Evolutionary conservation across 2,888 invertebrate species (phyloP), one percentile per base, ranked within the genome.

Genomic region (Acleris sparsana): DNA sequence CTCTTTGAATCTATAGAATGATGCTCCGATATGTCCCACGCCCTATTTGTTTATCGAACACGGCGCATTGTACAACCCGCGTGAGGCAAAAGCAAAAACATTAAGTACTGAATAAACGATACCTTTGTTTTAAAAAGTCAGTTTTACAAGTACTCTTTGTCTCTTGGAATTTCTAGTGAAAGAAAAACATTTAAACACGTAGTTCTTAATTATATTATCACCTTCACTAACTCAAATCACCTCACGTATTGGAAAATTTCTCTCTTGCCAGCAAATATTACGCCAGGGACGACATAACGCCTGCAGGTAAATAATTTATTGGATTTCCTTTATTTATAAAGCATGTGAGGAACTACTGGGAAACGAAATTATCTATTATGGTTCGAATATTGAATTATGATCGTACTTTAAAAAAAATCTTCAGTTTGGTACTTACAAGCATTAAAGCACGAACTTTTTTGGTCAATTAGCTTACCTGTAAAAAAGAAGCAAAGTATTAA

Each of bases 1-100:
- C 73, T 78, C 79, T 84, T 86, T 86, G 82, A 85, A 86, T 82
- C 33, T 33, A 74, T 72, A 79, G 78, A 84, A 84, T 78, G 84
- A 86, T 86, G 77, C 77, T 73, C 71, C 77, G 85, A 84, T 88
- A 85, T 78, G 83, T 76, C 75, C 49, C 70, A 76, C 77, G 76
- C 77, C 73, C 73, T 72, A 73, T 78, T 81, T 79, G 77, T 79
- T 75, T 73, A 72, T 68, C 48, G 57, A 68, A 73, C 72, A 84
- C 82, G 83, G 83, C 79, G 70, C 75, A 59, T 70, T 71, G 73
- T 77, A 76, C 75, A 77, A 75, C 73, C 73, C 64, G 39, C 60
- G 20, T 20, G 58, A 58, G 39, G 44, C n/a, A 11, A 52, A 46
- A n/a, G 17, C 46, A 2, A 7, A 16, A 6, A 39, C 39, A 39